These are phyloP conservation scores for Amblyjoppa fuscipennis DNA, from an alignment of 2,888 invertebrate genomes.

Conservation along the genomic window DNA sequence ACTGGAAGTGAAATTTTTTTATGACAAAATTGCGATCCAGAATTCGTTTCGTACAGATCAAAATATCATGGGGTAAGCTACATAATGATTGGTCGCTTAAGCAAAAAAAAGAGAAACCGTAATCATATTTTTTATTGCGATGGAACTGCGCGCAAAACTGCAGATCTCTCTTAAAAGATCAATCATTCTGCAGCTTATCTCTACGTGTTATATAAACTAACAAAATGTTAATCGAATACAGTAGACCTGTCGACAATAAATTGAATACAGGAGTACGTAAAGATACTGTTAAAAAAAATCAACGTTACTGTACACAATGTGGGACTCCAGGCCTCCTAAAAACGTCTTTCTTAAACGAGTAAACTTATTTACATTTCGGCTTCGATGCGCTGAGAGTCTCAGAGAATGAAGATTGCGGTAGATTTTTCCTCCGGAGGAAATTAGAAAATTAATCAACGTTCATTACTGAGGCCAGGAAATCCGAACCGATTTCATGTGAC, in stretches of 20 bases:
- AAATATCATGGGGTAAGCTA: background rate
- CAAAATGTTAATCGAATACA: slow-evolving; percentile 23
- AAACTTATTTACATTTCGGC: slow-evolving; percentile 79
- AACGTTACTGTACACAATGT: slow-evolving; percentile 71
- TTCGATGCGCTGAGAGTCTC: slow-evolving; percentile 44
- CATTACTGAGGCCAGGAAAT: slow-evolving; percentile 2
- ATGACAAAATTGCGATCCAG: slow-evolving; percentile 20
- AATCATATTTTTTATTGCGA: background rate
- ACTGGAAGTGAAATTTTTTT: slow-evolving; percentile 53
- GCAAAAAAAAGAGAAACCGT: background rate
- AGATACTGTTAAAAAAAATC: slow-evolving; percentile 38
- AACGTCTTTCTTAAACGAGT: slow-evolving; percentile 69
- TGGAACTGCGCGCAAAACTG: background rate
- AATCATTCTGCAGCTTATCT: background rate
- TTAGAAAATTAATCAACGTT: slow-evolving; percentile 56
- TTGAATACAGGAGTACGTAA: slow-evolving; percentile 16
- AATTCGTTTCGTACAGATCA: slow-evolving; percentile 23
- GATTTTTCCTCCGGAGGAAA: slow-evolving; percentile 48
- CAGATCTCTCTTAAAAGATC: background rate
- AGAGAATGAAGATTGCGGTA: slow-evolving; percentile 22
- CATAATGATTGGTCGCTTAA: background rate
- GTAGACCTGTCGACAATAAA: slow-evolving; percentile 22
- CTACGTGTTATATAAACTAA: slow-evolving; percentile 14
- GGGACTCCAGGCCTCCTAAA: slow-evolving; percentile 68
- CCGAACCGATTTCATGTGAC: background rate